phyloP scores from a whole-genome alignment of 2,888 invertebrate genomes.

The Drepanosiphum platanoidis region DNA sequence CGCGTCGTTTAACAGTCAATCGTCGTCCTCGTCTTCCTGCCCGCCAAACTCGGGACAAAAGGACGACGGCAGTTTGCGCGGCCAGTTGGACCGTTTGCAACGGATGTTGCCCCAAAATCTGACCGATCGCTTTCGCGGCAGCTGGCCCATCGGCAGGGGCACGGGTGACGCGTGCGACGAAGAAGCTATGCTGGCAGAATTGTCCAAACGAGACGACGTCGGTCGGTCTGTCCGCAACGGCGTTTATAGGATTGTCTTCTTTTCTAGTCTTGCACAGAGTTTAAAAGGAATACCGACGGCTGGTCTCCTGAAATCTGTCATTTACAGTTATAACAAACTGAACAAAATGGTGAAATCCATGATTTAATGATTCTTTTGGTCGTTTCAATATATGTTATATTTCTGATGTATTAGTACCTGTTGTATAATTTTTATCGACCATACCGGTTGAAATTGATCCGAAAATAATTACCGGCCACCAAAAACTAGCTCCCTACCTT shows the following conservation, averaged over 20 bases:
- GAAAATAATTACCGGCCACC: no score
- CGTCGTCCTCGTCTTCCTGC: no score
- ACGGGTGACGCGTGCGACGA: slow-evolving; percentile 69
- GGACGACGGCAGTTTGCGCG: no score
- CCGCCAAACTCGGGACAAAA: no score
- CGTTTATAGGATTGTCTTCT: slow-evolving; percentile 83
- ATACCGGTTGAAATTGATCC: neutral
- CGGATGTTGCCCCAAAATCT: no score
- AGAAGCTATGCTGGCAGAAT: slow-evolving; percentile 79
- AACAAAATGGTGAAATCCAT: slow-evolving; percentile 74
- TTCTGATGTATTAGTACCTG: no score
- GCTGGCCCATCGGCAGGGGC: no score
- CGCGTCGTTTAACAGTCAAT: slow-evolving; percentile 74
- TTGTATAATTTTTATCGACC: slow-evolving; percentile 3
- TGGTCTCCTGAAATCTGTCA: slow-evolving; percentile 81
- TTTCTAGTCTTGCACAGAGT: slow-evolving; percentile 88
- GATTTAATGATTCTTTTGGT: neutral
- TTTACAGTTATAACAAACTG: slow-evolving; percentile 85
- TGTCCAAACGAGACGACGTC: slow-evolving; percentile 73
- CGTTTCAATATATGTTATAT: neutral
- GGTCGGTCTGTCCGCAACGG: slow-evolving; percentile 72
- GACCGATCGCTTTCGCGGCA: no score
- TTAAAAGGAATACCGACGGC: slow-evolving; percentile 90
- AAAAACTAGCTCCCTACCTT: no score
- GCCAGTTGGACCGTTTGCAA: no score